Base-by-base conservation (phyloP, 2,113 vertebrate species). In the Brachypteracias leptosomus region DNA sequence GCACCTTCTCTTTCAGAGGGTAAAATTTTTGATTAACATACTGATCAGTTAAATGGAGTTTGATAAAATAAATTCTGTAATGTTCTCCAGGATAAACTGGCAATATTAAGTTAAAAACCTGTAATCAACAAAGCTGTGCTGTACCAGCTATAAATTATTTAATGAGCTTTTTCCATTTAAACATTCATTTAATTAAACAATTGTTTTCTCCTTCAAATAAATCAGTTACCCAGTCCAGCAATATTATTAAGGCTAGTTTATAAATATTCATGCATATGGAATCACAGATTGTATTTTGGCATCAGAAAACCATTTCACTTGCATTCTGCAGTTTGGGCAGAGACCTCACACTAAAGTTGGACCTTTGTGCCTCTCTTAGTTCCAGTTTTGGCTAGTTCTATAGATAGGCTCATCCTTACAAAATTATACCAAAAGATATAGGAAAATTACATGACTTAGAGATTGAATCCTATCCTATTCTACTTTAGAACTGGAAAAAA, bases 161-260 rank as follows among this genome's bases (percentile, higher is more conserved):
- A 80, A 86, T 67, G 8, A 84, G 2, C 11, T 88, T 96, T 96
- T 96, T 54, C 25, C 67, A 95, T 95, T 97, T 93, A 92, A 96
- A 94, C 13, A 85, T 96, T 90, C 58, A 52, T 88, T 95, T 95
- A 89, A 97, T 96, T 94, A 97, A 97, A 95, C 52, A 92, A 93
- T 95, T 94, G 68, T 76, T 96, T 82, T 38, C 51, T 44, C 16
- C 33, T 55, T 91, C 90, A 94, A 94, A 97, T 97, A 96, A 97
- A 95, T 93, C 72, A 84, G 47, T 95, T 96, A 91, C 59, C 31
- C n/a, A 78, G 85, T 84, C 95, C 93, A 97, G 87, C 75, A 96
- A 26, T 79, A 55, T 90, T 88, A 71, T 86, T 80, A 76, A 58
- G 11, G 77, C 11, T n/a, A 18, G n/a, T 71, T 88, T 20, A 71